Conservation (phyloP, 2,888 invertebrate genomes). For the Pachliopta kotzebuea region DNA sequence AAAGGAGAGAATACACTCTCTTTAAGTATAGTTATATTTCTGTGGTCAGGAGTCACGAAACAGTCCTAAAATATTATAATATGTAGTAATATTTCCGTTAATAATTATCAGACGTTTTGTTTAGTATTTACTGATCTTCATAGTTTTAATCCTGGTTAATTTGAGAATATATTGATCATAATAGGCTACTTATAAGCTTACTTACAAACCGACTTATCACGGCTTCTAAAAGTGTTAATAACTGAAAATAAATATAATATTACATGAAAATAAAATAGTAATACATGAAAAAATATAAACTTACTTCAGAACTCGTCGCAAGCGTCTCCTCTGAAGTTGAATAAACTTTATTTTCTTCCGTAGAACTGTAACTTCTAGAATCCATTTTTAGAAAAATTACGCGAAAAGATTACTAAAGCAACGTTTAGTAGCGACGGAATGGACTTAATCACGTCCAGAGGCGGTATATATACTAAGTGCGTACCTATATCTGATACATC, state of each 20-base stretch:
- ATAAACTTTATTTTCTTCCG: conserved; percentile 55
- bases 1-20: conserved; percentile 53
- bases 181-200: too few relatives aligned
- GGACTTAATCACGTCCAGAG: neutral
- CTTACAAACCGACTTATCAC: too few relatives aligned
- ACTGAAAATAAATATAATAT: too few relatives aligned
- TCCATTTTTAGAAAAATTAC: conserved; percentile 39
- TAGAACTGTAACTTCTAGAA: conserved; percentile 49
- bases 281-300: conserved; percentile 34
- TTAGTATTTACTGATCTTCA: neutral
- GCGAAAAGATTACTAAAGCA: neutral
- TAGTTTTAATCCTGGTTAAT: neutral
- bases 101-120: neutral
- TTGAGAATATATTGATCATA: too few relatives aligned
- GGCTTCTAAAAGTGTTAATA: too few relatives aligned
- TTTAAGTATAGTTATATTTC: conserved; percentile 36
- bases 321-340: conserved; percentile 51
- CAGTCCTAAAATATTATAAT: conserved; percentile 45
- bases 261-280: too few relatives aligned
- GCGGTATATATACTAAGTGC: conserved; percentile 16
- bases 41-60: conserved; percentile 44
- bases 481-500: conserved; percentile 10
- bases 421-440: conserved; percentile 3
- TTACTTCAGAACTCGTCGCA: conserved; percentile 50
- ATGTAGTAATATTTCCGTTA: neutral